Percentiles rank a stretch among this genome's conserved stretches.
phyloP scores from a whole-genome alignment of 2,797 vertebrate genomes.

The Selene dorsalis region DNA sequence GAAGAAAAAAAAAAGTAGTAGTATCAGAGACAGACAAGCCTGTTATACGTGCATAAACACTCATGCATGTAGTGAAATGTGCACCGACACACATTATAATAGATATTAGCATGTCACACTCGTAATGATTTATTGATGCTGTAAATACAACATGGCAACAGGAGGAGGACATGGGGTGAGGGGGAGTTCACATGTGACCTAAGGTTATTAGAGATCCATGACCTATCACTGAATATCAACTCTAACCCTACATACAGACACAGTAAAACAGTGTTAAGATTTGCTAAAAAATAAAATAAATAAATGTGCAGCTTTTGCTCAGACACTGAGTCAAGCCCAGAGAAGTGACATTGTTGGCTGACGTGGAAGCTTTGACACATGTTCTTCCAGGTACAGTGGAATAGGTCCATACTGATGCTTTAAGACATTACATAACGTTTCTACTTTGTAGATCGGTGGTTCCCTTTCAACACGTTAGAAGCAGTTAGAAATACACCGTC shows the following conservation, averaged over 20 bases:
- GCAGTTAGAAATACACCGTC: conserved; percentile 14
- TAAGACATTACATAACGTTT: background rate
- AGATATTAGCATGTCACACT: conserved; percentile 31
- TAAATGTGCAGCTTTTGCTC: conserved; percentile 42
- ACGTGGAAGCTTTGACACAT: background rate
- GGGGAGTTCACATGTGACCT: conserved; percentile 5
- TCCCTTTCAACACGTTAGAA: conserved; percentile 12
- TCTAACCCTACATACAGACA: conserved; percentile 30
- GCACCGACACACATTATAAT: conserved; percentile 26
- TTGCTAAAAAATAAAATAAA: background rate
- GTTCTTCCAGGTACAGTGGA: background rate
- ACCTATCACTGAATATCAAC: conserved; percentile 30
- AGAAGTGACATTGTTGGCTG: background rate
- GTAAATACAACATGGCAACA: conserved; percentile 24
- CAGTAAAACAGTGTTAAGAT: conserved; percentile 16
- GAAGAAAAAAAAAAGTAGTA: conserved; percentile 20
- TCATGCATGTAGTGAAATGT: conserved; percentile 33
- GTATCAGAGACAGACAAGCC: conserved; percentile 17
- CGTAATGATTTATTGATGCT: conserved; percentile 28
- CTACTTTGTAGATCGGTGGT: background rate
- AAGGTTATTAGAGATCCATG: background rate
- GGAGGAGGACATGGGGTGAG: background rate
- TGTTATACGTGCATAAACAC: conserved; percentile 48
- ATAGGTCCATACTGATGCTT: conserved; percentile 6
- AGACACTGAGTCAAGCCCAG: conserved; percentile 9